Evolutionary conservation across 2,888 invertebrate species (phyloP).

Genomic region (Merodon equestris): DNA sequence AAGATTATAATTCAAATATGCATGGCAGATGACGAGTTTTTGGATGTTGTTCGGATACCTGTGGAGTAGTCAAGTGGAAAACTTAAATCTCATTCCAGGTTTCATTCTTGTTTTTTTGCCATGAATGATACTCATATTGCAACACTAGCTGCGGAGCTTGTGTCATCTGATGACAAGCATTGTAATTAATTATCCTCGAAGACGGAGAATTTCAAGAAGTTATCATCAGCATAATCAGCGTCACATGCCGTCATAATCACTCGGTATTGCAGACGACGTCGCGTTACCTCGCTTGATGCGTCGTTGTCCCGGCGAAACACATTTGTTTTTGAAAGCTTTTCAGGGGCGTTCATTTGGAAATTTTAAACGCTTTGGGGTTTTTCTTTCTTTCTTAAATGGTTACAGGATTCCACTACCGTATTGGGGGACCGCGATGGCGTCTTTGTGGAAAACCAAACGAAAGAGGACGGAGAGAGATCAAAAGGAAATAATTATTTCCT

Average conservation of each 20-base stretch:
- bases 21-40: constrained; percentile 33
- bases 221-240: constrained; percentile 58
- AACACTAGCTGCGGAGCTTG: constrained; percentile 25
- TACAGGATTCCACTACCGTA: constrained; percentile 2
- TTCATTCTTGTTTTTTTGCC: constrained; percentile 7
- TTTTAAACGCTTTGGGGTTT: constrained; percentile 46
- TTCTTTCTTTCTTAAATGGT: neutral
- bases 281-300: too few relatives aligned
- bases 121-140: neutral
- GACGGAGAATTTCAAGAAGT: constrained; percentile 61
- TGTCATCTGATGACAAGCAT: constrained; percentile 64
- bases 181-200: constrained; percentile 62
- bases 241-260: constrained; percentile 21
- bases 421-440: neutral
- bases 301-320: constrained; percentile 31
- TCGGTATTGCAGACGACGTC: neutral
- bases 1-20: constrained; percentile 66
- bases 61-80: constrained; percentile 60
- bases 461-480: constrained; percentile 26
- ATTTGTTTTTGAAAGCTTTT: constrained; percentile 50
- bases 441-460: neutral
- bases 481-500: constrained; percentile 24
- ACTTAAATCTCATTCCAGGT: constrained; percentile 53
- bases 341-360: constrained; percentile 57
- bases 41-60: constrained; percentile 38